Conservation (phyloP, 2,113 vertebrate species). For the Paralichthys olivaceus region DNA sequence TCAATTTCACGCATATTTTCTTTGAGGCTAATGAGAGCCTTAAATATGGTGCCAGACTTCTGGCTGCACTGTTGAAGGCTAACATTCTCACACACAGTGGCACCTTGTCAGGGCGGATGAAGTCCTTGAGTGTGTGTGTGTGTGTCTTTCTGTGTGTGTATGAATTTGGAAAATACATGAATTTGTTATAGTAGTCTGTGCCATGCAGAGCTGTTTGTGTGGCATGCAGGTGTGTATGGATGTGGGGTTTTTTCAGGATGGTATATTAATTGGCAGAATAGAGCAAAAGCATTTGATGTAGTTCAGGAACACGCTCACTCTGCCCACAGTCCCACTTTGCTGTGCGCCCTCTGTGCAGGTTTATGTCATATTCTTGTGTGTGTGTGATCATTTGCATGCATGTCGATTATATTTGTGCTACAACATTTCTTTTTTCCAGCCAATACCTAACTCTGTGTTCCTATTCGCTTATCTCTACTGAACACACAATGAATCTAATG, state of each 20-base stretch:
- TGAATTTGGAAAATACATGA: slow-evolving; percentile 2
- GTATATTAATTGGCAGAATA: slow-evolving; percentile 3
- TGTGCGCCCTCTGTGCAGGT: neutral
- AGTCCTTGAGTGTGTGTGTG: slow-evolving; percentile 71
- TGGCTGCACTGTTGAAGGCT: slow-evolving; percentile 77
- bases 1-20: slow-evolving; percentile 84
- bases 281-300: no score
- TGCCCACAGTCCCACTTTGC: neutral
- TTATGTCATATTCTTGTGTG: slow-evolving; percentile 1
- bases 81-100: slow-evolving; percentile 84
- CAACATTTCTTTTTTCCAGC: neutral
- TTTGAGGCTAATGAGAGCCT: slow-evolving; percentile 86
- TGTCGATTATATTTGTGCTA: neutral
- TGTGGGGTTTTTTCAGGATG: neutral
- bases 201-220: slow-evolving; percentile 9
- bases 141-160: slow-evolving; percentile 34
- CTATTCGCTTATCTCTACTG: neutral
- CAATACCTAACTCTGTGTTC: slow-evolving; percentile 11
- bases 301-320: neutral
- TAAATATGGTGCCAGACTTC: slow-evolving; percentile 83
- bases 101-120: slow-evolving; percentile 85
- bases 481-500: slow-evolving; percentile 7
- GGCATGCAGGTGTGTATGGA: slow-evolving; percentile 6
- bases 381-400: neutral
- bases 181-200: slow-evolving; percentile 12